Conservation (phyloP, 1,140 invertebrate genomes). For the Triops longicaudatus region DNA sequence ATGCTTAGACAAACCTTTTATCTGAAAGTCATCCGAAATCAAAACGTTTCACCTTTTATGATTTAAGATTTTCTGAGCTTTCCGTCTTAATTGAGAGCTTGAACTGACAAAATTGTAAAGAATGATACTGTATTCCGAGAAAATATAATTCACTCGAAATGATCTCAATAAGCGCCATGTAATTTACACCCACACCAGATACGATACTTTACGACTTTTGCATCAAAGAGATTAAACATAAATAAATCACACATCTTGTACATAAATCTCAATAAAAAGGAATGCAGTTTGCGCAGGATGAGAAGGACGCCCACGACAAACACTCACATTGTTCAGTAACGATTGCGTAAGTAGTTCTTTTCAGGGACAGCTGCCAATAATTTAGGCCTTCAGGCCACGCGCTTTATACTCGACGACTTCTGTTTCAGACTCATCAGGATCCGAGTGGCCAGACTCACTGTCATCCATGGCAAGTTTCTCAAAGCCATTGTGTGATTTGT, state of each 20-base stretch:
- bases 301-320: background rate
- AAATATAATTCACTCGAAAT: background rate
- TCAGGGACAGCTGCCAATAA: background rate
- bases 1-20: no score
- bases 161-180: background rate
- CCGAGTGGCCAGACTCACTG: conserved; percentile 19
- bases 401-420: conserved; percentile 25
- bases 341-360: background rate
- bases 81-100: no score
- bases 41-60: no score
- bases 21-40: no score
- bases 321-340: background rate
- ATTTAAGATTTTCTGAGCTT: no score
- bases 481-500: conserved; percentile 22
- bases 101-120: no score
- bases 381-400: background rate
- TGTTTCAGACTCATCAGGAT: conserved; percentile 18
- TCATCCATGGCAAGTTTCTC: conserved; percentile 29
- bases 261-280: background rate
- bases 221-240: background rate
- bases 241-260: background rate
- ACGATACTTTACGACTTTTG: background rate
- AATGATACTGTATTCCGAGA: background rate
- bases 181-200: background rate
- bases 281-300: background rate